Evolutionary conservation across 92 coral and sea anemone genomes (phyloP).

Genomic region (Paragorgia papillata): DNA sequence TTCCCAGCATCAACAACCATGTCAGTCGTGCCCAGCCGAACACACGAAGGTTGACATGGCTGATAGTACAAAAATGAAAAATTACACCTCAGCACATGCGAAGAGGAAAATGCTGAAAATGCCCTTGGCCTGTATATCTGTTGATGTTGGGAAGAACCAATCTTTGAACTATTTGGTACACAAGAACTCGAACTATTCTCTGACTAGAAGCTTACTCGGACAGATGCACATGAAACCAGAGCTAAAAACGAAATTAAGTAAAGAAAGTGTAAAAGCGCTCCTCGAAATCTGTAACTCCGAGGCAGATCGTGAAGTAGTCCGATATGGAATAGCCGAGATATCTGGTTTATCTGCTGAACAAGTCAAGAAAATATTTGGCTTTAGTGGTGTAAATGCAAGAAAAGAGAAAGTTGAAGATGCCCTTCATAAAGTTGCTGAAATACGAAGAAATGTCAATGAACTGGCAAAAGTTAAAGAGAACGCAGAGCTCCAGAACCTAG

Average conservation of each 20-base stretch:
- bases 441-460: conserved; percentile 48
- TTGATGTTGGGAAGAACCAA: conserved; percentile 10
- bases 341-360: conserved; percentile 41
- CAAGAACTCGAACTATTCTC: conserved; percentile 37
- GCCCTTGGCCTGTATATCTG: conserved; percentile 35
- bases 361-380: conserved; percentile 43
- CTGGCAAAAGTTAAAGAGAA: conserved; percentile 47
- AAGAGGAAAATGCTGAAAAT: conserved; percentile 37
- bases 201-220: conserved; percentile 9
- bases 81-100: conserved; percentile 49
- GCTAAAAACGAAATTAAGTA: background rate
- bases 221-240: background rate
- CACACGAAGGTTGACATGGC: background rate
- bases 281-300: conserved; percentile 55
- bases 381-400: conserved; percentile 20
- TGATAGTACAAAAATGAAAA: conserved; percentile 38
- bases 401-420: conserved; percentile 46
- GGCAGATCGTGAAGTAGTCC: conserved; percentile 49
- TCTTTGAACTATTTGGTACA: conserved; percentile 17
- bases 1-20: no score
- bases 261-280: conserved; percentile 36
- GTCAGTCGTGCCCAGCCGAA: no score
- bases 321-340: conserved; percentile 54
- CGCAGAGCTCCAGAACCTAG: background rate
- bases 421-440: conserved; percentile 34